Conservation (phyloP, 2,113 vertebrate genomes). For the Cynoglossus semilaevis region DNA sequence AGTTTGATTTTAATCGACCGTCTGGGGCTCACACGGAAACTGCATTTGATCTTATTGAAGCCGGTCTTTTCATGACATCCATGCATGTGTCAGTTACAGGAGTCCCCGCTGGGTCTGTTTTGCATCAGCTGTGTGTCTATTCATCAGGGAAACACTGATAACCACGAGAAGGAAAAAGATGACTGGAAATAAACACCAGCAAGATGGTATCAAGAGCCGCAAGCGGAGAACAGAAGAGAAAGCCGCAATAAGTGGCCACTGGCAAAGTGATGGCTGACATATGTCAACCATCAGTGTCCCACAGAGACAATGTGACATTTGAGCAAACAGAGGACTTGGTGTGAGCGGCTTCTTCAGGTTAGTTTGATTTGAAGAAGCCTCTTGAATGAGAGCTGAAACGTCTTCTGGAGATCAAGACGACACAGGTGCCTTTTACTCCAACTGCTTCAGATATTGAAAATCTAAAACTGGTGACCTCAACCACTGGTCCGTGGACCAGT, state of each 20-base stretch:
- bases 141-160: constrained; percentile 17
- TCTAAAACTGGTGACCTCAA: no score
- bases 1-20: no score
- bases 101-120: constrained; percentile 40
- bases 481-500: no score
- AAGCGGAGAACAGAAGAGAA: constrained; percentile 48
- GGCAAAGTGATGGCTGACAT: constrained; percentile 56
- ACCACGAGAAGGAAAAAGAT: constrained; percentile 24
- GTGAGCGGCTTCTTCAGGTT: not conserved
- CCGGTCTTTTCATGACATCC: constrained; percentile 27
- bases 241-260: constrained; percentile 46
- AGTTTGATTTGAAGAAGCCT: no score
- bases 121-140: constrained; percentile 27
- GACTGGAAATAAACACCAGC: constrained; percentile 8
- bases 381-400: no score
- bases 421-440: no score
- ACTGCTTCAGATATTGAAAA: no score
- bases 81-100: constrained; percentile 21
- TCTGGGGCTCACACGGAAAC: not conserved
- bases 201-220: constrained; percentile 37
- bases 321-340: constrained; percentile 32
- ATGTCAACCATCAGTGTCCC: constrained; percentile 57
- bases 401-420: no score
- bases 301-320: constrained; percentile 61
- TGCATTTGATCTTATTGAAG: not conserved